These are phyloP conservation scores for Lepus townsendii DNA, from an alignment of 2,797 vertebrate genomes.

Conservation along the genomic window DNA sequence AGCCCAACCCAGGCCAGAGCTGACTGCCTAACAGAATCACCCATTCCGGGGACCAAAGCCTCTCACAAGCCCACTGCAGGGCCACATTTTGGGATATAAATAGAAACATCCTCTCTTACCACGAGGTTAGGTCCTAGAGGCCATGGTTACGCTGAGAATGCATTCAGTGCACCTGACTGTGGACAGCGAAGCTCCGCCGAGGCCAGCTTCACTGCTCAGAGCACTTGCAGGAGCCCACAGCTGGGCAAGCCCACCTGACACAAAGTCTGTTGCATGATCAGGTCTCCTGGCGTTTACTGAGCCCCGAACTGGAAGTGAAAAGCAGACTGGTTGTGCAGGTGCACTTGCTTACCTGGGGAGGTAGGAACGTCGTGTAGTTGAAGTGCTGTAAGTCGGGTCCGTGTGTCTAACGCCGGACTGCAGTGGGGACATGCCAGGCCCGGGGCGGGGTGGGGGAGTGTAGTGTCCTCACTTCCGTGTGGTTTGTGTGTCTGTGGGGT, in stretches of 20 bases:
- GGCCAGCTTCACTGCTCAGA: neutral
- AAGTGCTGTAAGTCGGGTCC: neutral
- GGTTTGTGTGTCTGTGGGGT: neutral
- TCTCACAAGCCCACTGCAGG: neutral
- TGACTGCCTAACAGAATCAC: neutral
- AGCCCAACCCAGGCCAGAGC: neutral
- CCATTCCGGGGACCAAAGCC: neutral
- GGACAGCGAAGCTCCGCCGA: too few species aligned
- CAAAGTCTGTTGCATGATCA: neutral
- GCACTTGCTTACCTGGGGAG: neutral
- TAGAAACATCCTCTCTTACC: neutral
- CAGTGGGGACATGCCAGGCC: too few species aligned
- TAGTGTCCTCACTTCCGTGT: too few species aligned
- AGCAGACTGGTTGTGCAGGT: neutral
- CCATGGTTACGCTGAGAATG: neutral
- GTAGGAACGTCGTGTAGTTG: neutral
- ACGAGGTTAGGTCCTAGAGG: neutral
- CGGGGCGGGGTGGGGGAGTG: too few species aligned
- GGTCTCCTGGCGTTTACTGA: neutral
- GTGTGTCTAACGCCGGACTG: too few species aligned
- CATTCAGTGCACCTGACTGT: too few species aligned
- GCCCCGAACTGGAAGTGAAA: neutral
- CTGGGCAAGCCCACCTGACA: too few species aligned
- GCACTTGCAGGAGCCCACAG: neutral
- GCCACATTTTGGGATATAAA: neutral